A percentile compares a stretch with the other conserved stretches of the same genome.
Evolutionary conservation across 2,113 vertebrate species (phyloP).

Genomic region (Hippocampus comes): DNA sequence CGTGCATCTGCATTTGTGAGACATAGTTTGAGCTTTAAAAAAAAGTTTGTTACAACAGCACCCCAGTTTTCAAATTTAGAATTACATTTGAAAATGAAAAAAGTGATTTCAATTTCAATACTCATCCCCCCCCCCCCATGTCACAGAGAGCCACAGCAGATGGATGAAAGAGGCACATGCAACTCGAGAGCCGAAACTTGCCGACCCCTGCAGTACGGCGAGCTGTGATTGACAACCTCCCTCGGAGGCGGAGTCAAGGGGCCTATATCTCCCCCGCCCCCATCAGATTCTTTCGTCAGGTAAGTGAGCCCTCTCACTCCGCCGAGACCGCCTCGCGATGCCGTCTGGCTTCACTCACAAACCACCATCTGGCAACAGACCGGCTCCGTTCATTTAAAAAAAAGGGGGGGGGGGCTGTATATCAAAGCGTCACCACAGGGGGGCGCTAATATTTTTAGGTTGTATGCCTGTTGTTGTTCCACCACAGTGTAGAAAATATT

Average conservation of each 20-base stretch:
- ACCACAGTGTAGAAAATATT: too few species aligned
- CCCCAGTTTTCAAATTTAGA: too few species aligned
- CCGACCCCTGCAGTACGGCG: slow-evolving; percentile 62
- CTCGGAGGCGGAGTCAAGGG: slow-evolving; percentile 59
- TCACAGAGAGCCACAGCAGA: too few species aligned
- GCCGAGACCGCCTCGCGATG: slow-evolving; percentile 68
- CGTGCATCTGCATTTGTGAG: too few species aligned
- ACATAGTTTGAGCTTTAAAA: too few species aligned
- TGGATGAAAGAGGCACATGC: too few species aligned
- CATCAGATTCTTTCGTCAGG: slow-evolving; percentile 74
- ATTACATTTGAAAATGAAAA: too few species aligned
- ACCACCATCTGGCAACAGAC: slow-evolving; percentile 84
- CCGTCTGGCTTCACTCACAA: slow-evolving; percentile 74
- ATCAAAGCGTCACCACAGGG: not conserved
- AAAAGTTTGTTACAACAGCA: too few species aligned
- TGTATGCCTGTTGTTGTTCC: too few species aligned
- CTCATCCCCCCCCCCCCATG: too few species aligned
- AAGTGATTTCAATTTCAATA: too few species aligned
- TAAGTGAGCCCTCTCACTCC: slow-evolving; percentile 70
- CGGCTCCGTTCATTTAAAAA: slow-evolving; percentile 62
- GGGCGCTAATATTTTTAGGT: not conserved
- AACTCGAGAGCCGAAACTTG: too few species aligned
- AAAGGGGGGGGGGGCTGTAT: not conserved
- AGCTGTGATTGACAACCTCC: slow-evolving; percentile 67
- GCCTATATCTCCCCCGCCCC: slow-evolving; percentile 59